Evolutionary conservation across 2,113 vertebrate genomes (phyloP), one percentile per base, ranked within the genome.

Genomic region (Saiga tatarica): DNA sequence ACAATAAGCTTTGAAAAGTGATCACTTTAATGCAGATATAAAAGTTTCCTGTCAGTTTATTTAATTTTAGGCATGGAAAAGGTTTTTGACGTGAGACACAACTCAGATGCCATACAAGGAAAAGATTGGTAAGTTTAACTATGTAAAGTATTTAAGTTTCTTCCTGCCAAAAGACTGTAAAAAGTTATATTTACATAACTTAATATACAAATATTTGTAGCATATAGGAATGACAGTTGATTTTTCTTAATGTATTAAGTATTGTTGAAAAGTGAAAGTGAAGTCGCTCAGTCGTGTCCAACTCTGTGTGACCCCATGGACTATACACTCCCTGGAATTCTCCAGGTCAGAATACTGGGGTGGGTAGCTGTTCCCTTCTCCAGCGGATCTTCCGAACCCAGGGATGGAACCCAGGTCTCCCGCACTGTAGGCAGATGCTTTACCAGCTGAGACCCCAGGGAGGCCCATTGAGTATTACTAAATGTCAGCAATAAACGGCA

Each of bases 1-100:
- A 83, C 86, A 93, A 1, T 64, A 14, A 67, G 42, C 87, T 96
- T 95, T 96, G 97, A 96, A 96, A 97, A 95, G 16, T 85, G 87
- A 97, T 97, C 39, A 59, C 71, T 78, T 90, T 52, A 92, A 82
- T 91, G 76, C 87, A 92, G 47, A 36, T 30, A 0, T 82, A 59
- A 90, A 88, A 85, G 88, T 60, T 55, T 64, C 67, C 55, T 86
- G 28, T 83, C 52, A 94, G 60, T 82, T 96, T 95, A 71, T 52
- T 94, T 85, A 50, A 30, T 89, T 94, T 92, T 88, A 76, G 39
- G 28, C 23, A 26, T 94, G 39, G 84, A 84, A 96, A 76, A 26
- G 21, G 28, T 96, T 94, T 92, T 76, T 74, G n/a, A 62, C 5
- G 33, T 60, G 57, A 86, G 13, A 36, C 14, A 81, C 8, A 94